phyloP scores from a whole-genome alignment of 2,888 invertebrate genomes.

The Nysson spinosus region DNA sequence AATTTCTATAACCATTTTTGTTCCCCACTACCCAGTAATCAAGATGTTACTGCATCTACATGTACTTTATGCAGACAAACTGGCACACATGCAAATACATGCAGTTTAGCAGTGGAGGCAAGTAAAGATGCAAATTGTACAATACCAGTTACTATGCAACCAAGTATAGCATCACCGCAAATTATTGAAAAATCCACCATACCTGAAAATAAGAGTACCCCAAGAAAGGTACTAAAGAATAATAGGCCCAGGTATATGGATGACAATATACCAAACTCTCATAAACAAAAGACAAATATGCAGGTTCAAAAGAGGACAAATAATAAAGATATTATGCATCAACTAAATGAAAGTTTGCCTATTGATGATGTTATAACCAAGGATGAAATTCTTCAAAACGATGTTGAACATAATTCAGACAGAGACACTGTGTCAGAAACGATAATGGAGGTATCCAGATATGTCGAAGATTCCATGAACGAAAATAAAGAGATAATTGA shows the following conservation, averaged over 20 bases:
- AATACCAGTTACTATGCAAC: slow-evolving; percentile 17
- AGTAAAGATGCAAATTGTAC: slow-evolving; percentile 30
- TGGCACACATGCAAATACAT: slow-evolving; percentile 66
- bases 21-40: slow-evolving; percentile 57
- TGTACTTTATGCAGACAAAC: slow-evolving; percentile 72
- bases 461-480: slow-evolving; percentile 50
- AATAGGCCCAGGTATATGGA: slow-evolving; percentile 62
- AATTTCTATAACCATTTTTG: slow-evolving; percentile 88
- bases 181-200: slow-evolving; percentile 25
- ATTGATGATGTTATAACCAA: slow-evolving; percentile 8
- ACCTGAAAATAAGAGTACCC: slow-evolving; percentile 42
- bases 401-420: slow-evolving; percentile 53
- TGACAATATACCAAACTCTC: slow-evolving; percentile 47
- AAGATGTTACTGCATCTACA: slow-evolving; percentile 53
- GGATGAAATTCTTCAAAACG: slow-evolving; percentile 32
- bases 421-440: slow-evolving; percentile 70
- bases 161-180: slow-evolving; percentile 12
- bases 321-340: slow-evolving; percentile 23
- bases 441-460: slow-evolving; percentile 72
- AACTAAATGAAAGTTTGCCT: slow-evolving; percentile 28
- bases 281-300: slow-evolving; percentile 53
- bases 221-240: slow-evolving; percentile 61
- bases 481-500: slow-evolving; percentile 27
- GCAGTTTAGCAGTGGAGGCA: slow-evolving; percentile 60
- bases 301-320: slow-evolving; percentile 33